Evolutionary conservation across 2,797 vertebrate genomes (phyloP), one percentile per base, ranked within the genome.

Genomic region (Schizopygopsis malacanthus): DNA sequence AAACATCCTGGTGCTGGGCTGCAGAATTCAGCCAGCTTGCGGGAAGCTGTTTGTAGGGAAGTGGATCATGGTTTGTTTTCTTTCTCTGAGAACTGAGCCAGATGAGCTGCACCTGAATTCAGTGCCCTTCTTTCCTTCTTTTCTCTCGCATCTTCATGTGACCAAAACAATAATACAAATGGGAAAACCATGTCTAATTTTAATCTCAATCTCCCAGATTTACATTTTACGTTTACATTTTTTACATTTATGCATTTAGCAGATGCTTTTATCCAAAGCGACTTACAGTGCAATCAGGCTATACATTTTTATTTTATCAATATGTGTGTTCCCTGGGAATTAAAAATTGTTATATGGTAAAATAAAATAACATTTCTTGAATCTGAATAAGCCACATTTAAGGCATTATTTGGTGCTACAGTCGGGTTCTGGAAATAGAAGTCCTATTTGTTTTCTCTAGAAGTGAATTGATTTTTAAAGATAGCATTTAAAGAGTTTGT

Each of bases 1-100:
- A 95, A 95, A 95, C 95, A 96, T 96, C 95, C 95, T 95, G 94
- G 92, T 95, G 93, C 89, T 88, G 89, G 92, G 92, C 92, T 90
- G 90, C 86, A 93, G 92, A 79, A 92, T 90, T 91, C 92, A 91
- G 91, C 89, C 91, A 79, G 59, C 92, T 93, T 81, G 73, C 81
- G 41, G 91, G 90, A 91, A 94, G 91, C 91, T 87, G 87, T 89
- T 91, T 89, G 65, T 90, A 86, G 90, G 93, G 93, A 94, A 92
- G 91, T 91, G 85, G 90, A 93, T 90, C 92, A 90, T 91, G 89
- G 90, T 93, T 95, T 94, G 94, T 95, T 95, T 95, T 95, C 91
- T 92, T 94, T 93, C 89, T 91, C 90, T 89, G 91, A 92, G 92
- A 93, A 91, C 75, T 92, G 91, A 93, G 92, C 94, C 95, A 95